Conservation (phyloP, 2,113 vertebrate genomes). For the Pelodiscus sinensis region DNA sequence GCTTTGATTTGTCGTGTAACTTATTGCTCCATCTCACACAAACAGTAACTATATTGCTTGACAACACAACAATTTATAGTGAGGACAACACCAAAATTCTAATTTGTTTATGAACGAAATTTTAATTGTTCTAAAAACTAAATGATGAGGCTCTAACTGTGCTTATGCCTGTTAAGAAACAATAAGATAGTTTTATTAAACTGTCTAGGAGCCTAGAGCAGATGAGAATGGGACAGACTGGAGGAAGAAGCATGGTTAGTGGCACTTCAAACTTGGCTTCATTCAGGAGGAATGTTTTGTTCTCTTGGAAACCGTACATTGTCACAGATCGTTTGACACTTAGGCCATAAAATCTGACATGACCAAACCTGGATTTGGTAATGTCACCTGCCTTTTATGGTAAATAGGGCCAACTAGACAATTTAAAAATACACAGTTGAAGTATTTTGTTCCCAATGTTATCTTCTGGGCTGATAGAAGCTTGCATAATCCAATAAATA, state of each 20-base stretch:
- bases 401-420: not conserved
- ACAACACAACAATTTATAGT: not conserved
- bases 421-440: not conserved
- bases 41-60: not conserved
- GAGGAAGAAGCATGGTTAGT: slow-evolving; percentile 23
- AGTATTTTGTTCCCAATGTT: not conserved
- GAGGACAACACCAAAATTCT: not conserved
- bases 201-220: not conserved
- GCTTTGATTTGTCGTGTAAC: not conserved
- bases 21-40: not conserved
- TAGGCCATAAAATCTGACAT: not conserved
- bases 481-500: not conserved
- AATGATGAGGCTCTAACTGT: not conserved
- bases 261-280: not conserved
- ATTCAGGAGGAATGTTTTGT: rapidly evolving
- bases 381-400: not conserved
- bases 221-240: not conserved
- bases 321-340: rapidly evolving
- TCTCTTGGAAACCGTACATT: not conserved
- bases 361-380: not conserved
- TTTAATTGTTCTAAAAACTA: slow-evolving; percentile 4
- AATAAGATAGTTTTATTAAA: slow-evolving; percentile 30
- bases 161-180: slow-evolving; percentile 4
- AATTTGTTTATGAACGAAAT: rapidly evolving
- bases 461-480: not conserved